Evolutionary conservation across 2,888 invertebrate genomes (phyloP).

Genomic region (Volucella bombylans): DNA sequence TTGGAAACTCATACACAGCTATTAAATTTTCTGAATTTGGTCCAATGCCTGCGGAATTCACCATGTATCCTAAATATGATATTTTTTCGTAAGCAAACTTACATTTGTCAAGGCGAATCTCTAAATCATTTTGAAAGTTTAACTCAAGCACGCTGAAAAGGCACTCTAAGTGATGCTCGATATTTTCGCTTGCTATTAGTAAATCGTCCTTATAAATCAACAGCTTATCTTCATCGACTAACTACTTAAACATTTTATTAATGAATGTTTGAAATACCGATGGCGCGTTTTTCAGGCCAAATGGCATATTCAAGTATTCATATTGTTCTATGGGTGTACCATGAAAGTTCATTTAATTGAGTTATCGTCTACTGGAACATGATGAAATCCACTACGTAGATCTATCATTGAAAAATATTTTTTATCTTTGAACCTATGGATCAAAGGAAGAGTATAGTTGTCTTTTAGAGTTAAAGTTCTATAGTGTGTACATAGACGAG

Average conservation of each 20-base stretch:
- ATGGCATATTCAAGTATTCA: too few species aligned
- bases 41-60: conserved; percentile 8
- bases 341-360: too few species aligned
- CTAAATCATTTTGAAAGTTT: background rate
- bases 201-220: conserved; percentile 54
- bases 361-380: too few species aligned
- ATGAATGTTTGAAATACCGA: too few species aligned
- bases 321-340: too few species aligned
- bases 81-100: conserved; percentile 64
- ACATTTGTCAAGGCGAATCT: conserved; percentile 59
- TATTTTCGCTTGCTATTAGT: conserved; percentile 24
- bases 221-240: conserved; percentile 13
- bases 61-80: conserved; percentile 44
- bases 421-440: conserved; percentile 61
- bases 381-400: too few species aligned
- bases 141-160: conserved; percentile 17
- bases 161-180: conserved; percentile 23
- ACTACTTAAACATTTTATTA: too few species aligned
- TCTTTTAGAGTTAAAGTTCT: conserved; percentile 42
- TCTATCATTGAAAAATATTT: conserved; percentile 55
- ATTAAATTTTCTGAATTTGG: conserved; percentile 14
- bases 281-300: conserved; percentile 44
- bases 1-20: conserved; percentile 71
- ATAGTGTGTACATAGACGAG: too few species aligned
- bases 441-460: conserved; percentile 40